A percentile compares a stretch with the other conserved stretches of the same genome.
Conservation (phyloP, 2,113 vertebrate species). For the Alligator mississippiensis region DNA sequence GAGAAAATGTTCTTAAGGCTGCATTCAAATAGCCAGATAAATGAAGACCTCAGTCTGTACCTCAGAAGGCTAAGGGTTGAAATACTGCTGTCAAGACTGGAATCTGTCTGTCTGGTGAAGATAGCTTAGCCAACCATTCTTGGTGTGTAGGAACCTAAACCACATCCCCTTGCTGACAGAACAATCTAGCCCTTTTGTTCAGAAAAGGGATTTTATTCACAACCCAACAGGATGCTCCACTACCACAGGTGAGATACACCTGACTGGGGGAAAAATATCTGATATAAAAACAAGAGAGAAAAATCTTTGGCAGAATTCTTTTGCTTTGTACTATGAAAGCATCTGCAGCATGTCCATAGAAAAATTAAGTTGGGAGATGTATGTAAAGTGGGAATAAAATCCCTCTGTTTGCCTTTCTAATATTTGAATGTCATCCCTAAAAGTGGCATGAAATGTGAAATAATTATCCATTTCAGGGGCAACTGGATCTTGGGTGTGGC, state of each 20-base stretch:
- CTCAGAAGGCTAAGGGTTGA: background rate
- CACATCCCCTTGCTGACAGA: accelerated
- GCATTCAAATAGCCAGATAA: background rate
- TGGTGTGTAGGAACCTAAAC: too few relatives aligned
- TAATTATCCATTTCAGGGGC: background rate
- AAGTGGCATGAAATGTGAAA: slow-evolving; percentile 20
- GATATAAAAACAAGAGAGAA: background rate
- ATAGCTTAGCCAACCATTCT: too few relatives aligned
- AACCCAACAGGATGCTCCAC: background rate
- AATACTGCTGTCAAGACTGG: background rate
- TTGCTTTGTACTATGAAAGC: background rate
- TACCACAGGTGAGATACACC: background rate
- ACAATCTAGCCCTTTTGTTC: accelerated
- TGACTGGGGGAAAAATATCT: background rate
- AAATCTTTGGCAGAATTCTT: slow-evolving; percentile 3
- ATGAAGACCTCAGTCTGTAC: background rate
- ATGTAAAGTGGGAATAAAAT: slow-evolving; percentile 36
- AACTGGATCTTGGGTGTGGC: background rate
- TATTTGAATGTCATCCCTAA: slow-evolving; percentile 20
- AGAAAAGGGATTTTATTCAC: accelerated
- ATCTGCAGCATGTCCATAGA: background rate
- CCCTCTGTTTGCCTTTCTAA: background rate
- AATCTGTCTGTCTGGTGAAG: too few relatives aligned
- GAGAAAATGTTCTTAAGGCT: background rate
- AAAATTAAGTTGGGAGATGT: slow-evolving; percentile 26